These are phyloP conservation scores for Melozone crissalis DNA, from an alignment of 2,113 vertebrate species.

Conservation along the genomic window DNA sequence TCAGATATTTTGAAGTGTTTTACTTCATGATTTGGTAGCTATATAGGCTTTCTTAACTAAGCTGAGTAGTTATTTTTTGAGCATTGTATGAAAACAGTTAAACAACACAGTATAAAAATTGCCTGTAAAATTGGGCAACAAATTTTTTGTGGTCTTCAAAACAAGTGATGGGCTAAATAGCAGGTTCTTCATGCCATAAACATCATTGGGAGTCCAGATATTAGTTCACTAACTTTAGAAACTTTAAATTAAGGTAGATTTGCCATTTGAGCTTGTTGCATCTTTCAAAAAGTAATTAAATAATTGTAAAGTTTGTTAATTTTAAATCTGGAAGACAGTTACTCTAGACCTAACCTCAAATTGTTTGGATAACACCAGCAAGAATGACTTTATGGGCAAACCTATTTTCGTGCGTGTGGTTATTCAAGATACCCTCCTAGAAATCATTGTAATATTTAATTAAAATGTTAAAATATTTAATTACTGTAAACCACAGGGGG, in stretches of 20 bases:
- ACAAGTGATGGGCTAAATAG: neutral
- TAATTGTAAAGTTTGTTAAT: slow-evolving; percentile 37
- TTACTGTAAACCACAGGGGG: slow-evolving; percentile 70
- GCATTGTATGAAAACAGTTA: neutral
- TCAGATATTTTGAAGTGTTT: neutral
- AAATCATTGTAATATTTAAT: slow-evolving; percentile 76
- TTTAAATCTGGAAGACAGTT: slow-evolving; percentile 41
- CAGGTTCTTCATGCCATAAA: neutral
- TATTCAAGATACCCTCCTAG: slow-evolving; percentile 45
- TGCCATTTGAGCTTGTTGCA: slow-evolving; percentile 2
- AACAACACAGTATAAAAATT: neutral
- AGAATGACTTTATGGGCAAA: slow-evolving; percentile 15
- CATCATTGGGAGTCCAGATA: neutral
- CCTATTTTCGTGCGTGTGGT: slow-evolving; percentile 32
- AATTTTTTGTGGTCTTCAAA: neutral
- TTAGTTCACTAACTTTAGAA: slow-evolving; percentile 43
- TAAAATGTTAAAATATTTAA: slow-evolving; percentile 79
- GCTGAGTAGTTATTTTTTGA: neutral
- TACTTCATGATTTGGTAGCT: neutral
- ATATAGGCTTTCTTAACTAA: neutral
- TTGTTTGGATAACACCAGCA: slow-evolving; percentile 44
- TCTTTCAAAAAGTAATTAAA: slow-evolving; percentile 50
- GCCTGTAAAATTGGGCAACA: neutral
- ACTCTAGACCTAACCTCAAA: slow-evolving; percentile 29
- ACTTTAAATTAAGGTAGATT: slow-evolving; percentile 45